Conservation (phyloP, 2,113 vertebrate genomes). For the Aleadryas rufinucha region DNA sequence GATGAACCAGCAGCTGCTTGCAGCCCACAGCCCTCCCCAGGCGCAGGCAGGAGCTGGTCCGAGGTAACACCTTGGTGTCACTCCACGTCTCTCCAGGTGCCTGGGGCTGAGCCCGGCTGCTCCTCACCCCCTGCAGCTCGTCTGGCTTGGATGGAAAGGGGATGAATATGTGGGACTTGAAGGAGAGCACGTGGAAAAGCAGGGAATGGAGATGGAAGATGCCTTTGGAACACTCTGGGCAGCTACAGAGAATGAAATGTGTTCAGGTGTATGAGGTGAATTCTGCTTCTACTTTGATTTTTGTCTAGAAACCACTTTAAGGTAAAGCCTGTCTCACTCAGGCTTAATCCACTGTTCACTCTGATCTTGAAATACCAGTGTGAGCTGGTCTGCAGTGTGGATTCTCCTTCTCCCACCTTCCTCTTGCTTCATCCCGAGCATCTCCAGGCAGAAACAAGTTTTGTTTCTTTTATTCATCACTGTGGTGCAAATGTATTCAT, state of each 20-base stretch:
- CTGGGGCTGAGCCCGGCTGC: background rate
- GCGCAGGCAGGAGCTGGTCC: background rate
- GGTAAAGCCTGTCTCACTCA: background rate
- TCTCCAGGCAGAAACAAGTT: background rate
- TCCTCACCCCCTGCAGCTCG: background rate
- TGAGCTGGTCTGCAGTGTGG: background rate
- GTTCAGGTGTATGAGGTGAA: background rate
- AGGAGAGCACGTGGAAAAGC: background rate
- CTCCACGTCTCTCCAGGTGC: background rate
- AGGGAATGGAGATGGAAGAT: background rate
- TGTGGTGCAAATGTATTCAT: fast-evolving
- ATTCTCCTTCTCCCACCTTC: background rate
- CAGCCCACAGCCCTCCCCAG: background rate
- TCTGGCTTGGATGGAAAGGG: background rate
- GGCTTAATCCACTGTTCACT: background rate
- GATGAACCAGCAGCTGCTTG: background rate
- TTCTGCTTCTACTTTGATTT: background rate
- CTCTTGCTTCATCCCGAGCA: background rate
- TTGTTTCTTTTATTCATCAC: background rate
- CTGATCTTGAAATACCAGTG: background rate
- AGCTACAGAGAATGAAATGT: background rate
- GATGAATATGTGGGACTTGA: background rate
- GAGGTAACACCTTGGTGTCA: background rate
- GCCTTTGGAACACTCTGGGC: background rate
- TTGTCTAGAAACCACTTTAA: background rate